phyloP scores from a whole-genome alignment of 2,113 vertebrate genomes.

The Heteronetta atricapilla region DNA sequence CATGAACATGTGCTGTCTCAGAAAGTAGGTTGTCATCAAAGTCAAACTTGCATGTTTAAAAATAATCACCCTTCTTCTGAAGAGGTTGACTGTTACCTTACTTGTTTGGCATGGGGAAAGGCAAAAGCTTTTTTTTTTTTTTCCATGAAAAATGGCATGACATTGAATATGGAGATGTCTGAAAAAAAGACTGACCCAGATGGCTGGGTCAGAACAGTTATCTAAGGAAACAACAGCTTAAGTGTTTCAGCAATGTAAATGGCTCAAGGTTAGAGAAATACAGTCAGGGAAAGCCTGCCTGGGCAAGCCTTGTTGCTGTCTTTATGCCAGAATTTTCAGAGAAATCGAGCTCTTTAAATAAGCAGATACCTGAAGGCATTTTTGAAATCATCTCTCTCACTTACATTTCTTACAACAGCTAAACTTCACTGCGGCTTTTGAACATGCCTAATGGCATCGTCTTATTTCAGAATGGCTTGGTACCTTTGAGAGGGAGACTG shows the following conservation, averaged over 20 bases:
- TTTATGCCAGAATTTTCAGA: background rate
- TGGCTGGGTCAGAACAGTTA: background rate
- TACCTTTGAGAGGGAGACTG: background rate
- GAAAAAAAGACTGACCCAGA: background rate
- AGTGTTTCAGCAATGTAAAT: background rate
- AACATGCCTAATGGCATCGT: background rate
- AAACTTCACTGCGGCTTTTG: background rate
- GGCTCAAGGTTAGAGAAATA: background rate
- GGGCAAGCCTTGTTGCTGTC: background rate
- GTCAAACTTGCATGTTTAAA: background rate
- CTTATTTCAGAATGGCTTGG: background rate
- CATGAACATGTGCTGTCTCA: background rate
- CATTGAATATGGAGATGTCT: background rate
- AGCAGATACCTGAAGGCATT: background rate
- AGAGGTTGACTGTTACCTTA: background rate
- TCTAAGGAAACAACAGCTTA: background rate
- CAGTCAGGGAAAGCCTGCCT: background rate
- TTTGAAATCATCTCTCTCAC: background rate
- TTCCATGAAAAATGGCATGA: background rate
- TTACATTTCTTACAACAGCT: background rate
- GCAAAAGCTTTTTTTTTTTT: background rate
- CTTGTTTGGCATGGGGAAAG: background rate
- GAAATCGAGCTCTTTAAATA: background rate
- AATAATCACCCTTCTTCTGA: background rate
- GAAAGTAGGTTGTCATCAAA: background rate